Conservation (phyloP, 2,113 vertebrate species). For the Kobus ellipsiprymnus region DNA sequence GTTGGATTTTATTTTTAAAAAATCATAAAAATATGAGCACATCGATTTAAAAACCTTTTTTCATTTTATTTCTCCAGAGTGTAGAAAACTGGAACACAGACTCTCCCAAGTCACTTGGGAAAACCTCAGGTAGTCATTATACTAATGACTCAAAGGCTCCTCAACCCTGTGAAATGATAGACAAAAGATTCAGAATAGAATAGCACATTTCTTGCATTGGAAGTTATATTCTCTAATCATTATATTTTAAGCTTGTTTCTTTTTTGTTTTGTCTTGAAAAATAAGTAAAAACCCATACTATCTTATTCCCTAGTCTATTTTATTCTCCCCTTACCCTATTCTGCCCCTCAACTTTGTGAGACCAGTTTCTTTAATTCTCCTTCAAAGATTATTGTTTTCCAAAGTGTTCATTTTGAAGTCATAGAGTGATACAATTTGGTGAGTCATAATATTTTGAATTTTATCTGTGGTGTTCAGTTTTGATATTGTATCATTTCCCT, state of each 20-base stretch:
- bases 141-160: not conserved
- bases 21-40: not conserved
- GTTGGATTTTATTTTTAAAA: not conserved
- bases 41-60: not conserved
- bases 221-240: not conserved
- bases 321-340: not conserved
- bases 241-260: not conserved
- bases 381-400: not conserved
- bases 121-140: not conserved
- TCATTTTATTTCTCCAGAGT: not conserved
- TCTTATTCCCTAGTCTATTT: not conserved
- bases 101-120: not conserved
- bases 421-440: not conserved
- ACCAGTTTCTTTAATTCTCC: not conserved
- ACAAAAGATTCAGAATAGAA: not conserved
- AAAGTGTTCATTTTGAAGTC: not conserved
- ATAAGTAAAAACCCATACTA: not conserved
- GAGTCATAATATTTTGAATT: not conserved
- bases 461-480: not conserved
- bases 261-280: not conserved
- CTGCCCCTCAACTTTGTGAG: not conserved
- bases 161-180: not conserved
- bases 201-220: not conserved
- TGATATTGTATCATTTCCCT: not conserved
- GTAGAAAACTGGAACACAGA: not conserved